Evolutionary conservation across 2,113 vertebrate genomes (phyloP).

Genomic region (Microcebus murinus): DNA sequence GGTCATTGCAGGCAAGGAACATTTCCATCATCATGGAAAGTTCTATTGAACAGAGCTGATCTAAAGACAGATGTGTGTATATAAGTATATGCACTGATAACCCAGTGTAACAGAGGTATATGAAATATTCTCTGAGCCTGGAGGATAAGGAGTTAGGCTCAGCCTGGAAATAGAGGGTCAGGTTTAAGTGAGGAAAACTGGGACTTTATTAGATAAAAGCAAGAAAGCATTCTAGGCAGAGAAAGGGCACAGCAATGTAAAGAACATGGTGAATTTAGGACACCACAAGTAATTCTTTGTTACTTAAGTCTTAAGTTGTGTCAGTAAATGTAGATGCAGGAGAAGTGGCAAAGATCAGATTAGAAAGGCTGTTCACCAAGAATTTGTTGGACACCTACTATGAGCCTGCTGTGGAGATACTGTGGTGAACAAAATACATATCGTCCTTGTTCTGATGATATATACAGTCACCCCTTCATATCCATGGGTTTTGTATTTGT

Average conservation of each 20-base stretch:
- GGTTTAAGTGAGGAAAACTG: neutral
- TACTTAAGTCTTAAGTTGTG: neutral
- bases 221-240: neutral
- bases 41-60: neutral
- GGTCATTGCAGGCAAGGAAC: neutral
- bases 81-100: neutral
- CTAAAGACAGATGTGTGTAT: neutral
- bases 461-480: neutral
- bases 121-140: slow-evolving; percentile 11
- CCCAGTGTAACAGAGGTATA: neutral
- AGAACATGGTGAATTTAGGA: slow-evolving; percentile 11
- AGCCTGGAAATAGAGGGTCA: neutral
- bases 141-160: neutral
- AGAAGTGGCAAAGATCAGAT: neutral
- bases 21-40: neutral
- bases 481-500: neutral
- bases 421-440: neutral
- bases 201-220: neutral
- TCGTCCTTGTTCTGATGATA: neutral
- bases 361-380: neutral
- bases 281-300: neutral
- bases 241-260: neutral
- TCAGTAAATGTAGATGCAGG: neutral
- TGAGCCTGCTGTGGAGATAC: neutral
- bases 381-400: neutral